Evolutionary conservation across 2,113 vertebrate genomes (phyloP).

Genomic region (Paramormyrops kingsleyae): DNA sequence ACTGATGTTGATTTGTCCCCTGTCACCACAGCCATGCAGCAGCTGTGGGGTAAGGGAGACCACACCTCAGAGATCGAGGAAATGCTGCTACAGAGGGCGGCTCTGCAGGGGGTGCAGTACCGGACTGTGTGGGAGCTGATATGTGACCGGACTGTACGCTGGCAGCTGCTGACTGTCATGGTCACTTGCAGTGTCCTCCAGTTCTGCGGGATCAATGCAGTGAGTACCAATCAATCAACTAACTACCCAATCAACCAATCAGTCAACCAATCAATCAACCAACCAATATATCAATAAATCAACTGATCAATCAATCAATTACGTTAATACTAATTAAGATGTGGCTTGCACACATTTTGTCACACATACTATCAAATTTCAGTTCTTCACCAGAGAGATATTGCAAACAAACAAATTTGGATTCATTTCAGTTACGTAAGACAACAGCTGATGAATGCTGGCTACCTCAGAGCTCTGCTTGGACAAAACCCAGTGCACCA

Average conservation of each 20-base stretch:
- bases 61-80: constrained; percentile 58
- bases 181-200: constrained; percentile 56
- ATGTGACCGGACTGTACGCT: constrained; percentile 48
- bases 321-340: background rate
- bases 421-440: background rate
- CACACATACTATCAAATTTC: background rate
- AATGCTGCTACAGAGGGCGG: constrained; percentile 63
- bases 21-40: constrained; percentile 54
- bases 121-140: constrained; percentile 59
- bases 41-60: constrained; percentile 64
- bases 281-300: background rate
- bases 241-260: background rate
- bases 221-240: constrained; percentile 39
- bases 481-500: background rate
- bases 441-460: background rate
- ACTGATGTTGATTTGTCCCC: background rate
- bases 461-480: background rate
- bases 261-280: background rate
- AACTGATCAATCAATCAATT: background rate
- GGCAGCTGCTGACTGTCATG: constrained; percentile 58
- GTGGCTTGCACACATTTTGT: background rate
- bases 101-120: constrained; percentile 41
- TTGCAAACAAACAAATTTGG: background rate
- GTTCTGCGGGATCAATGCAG: constrained; percentile 72
- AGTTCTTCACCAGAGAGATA: background rate